Evolutionary conservation across 53 echinoderm and acorn worm genomes (phyloP), one percentile per base, ranked within the genome.

Genomic region (Echinometra lucunter): DNA sequence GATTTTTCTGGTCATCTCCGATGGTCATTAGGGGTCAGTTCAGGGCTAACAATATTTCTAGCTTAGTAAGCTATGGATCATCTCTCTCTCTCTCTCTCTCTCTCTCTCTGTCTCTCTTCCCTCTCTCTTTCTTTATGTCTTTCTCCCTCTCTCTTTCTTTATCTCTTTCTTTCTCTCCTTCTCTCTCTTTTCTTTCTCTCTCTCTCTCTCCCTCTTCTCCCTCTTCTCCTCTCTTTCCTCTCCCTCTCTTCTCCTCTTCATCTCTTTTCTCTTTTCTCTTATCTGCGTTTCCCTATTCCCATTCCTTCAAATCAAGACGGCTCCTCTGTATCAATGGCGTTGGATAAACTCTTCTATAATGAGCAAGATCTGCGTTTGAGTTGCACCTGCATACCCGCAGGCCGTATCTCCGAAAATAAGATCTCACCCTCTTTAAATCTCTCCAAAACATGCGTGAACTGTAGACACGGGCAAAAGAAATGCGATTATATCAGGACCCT

Each of bases 281-380:
- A n/a, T n/a, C n/a, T n/a, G n/a, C n/a, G n/a, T n/a, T n/a, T n/a
- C n/a, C 70, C 11, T 12, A 30, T 35, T 34, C 72, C 13, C 15
- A 53, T 72, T 35, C 35, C 11, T 23, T 1, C 0, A 40, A 4
- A 78, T 78, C 78, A 78, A 78, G 40, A 42, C 78, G 78, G 78
- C 42, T 40, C 42, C 42, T 40, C 21, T 56, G 88, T 88, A 88
- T 88, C 88, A 88, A 88, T 88, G 88, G 88, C 88, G 49, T 15
- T 56, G 88, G 88, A 88, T 88, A 88, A 88, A 88, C 88, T 88
- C 34, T 56, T 88, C 30, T 11, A 88, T 88, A 88, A 88, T 56
- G 88, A 88, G 88, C 56, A 18, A 32, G 49, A 88, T 88, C 49
- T 49, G 32, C 88, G 27, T 88, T 88, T 55, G 18, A 56, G 88